Conservation (phyloP, 2,888 invertebrate genomes). For the Ditylenchus weischeri region DNA sequence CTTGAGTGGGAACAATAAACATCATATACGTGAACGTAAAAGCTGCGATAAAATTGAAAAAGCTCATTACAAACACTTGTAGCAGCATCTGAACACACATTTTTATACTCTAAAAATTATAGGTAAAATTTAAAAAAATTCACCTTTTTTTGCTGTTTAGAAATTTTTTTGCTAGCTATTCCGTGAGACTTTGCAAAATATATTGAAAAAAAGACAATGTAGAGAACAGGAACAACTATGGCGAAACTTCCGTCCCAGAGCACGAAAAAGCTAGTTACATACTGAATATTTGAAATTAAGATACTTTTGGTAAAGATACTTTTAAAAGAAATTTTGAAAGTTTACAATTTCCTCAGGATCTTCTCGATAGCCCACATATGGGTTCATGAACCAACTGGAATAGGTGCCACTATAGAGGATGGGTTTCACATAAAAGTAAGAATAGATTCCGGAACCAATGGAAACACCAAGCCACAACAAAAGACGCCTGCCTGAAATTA, state of each 20-base stretch:
- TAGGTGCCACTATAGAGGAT: constrained; percentile 18
- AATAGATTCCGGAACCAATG: too few relatives aligned
- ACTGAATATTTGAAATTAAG: too few relatives aligned
- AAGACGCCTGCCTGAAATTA: too few relatives aligned
- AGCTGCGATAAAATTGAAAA: not conserved
- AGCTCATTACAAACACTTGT: constrained; percentile 4
- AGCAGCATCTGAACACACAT: not conserved
- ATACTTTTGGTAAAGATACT: too few relatives aligned
- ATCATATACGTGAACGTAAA: not conserved
- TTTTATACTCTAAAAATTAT: too few relatives aligned
- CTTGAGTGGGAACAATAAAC: not conserved
- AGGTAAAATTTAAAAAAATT: too few relatives aligned
- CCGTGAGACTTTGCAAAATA: not conserved
- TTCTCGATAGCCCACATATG: constrained; percentile 23
- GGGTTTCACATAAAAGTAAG: not conserved
- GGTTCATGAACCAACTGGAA: constrained; percentile 22
- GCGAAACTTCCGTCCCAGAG: not conserved
- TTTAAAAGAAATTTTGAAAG: too few relatives aligned
- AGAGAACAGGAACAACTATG: not conserved
- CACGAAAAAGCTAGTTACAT: not conserved
- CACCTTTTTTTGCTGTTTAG: too few relatives aligned
- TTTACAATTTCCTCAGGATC: constrained; percentile 18
- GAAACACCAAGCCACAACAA: too few relatives aligned
- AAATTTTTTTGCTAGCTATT: too few relatives aligned
- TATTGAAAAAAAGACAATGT: not conserved